phyloP scores from a whole-genome alignment of 2,888 invertebrate species.

The Drosophila cracens region DNA sequence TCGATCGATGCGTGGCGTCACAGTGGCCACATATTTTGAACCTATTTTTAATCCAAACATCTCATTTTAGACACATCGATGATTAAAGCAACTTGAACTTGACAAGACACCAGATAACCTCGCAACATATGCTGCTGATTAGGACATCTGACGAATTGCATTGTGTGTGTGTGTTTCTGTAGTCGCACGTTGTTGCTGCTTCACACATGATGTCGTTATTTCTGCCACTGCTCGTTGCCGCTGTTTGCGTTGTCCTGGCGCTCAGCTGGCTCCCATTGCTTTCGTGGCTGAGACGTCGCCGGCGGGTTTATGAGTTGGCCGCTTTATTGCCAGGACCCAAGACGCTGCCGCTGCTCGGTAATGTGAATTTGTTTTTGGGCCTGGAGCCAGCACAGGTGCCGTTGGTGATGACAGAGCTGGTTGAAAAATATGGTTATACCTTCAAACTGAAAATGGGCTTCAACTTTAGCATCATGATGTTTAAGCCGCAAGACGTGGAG shows the following conservation, averaged over 20 bases:
- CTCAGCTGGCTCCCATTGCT: slow-evolving; percentile 23
- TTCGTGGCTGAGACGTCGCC: slow-evolving; percentile 33
- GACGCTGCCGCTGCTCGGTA: slow-evolving; percentile 86
- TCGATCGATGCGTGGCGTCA: slow-evolving; percentile 43
- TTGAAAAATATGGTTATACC: slow-evolving; percentile 44
- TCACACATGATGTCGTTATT: slow-evolving; percentile 18
- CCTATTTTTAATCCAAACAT: slow-evolving; percentile 38
- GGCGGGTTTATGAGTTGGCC: slow-evolving; percentile 44
- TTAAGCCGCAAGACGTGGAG: slow-evolving; percentile 70
- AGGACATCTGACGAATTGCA: neutral
- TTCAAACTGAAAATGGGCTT: slow-evolving; percentile 69
- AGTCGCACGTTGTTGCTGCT: neutral
- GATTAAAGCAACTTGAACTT: slow-evolving; percentile 17
- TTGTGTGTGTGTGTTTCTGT: neutral
- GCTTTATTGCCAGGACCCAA: slow-evolving; percentile 79
- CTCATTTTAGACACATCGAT: slow-evolving; percentile 24
- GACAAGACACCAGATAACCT: slow-evolving; percentile 22
- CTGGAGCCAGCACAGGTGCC: slow-evolving; percentile 81
- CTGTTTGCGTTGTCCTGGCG: slow-evolving; percentile 24
- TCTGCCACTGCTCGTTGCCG: slow-evolving; percentile 8
- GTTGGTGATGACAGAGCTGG: slow-evolving; percentile 35
- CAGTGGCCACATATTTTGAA: slow-evolving; percentile 7
- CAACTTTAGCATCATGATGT: slow-evolving; percentile 66
- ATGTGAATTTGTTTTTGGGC: slow-evolving; percentile 85
- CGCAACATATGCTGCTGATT: neutral